A percentile compares a stretch with the other conserved stretches of the same genome.
phyloP scores from a whole-genome alignment of 2,797 vertebrate species.

The Cottoperca gobio region DNA sequence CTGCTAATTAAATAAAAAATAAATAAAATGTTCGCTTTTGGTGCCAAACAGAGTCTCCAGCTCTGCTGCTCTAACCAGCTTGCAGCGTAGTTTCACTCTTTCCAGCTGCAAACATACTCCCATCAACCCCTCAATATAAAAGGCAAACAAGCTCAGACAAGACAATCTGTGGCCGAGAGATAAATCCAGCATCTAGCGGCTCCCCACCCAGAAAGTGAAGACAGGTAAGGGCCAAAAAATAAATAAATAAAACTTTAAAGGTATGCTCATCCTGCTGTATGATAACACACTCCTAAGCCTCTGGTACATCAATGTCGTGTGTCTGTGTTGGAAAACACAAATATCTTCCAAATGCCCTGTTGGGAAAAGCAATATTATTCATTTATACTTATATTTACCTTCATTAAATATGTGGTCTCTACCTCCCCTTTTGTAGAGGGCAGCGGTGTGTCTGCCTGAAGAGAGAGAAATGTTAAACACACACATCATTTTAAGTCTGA shows the following conservation, averaged over 20 bases:
- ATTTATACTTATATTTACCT: background rate
- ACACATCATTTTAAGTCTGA: background rate
- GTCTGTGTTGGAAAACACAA: background rate
- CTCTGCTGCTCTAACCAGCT: too few relatives aligned
- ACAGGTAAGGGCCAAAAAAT: background rate
- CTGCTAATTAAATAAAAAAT: too few relatives aligned
- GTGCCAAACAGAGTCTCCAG: too few relatives aligned
- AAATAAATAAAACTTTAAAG: background rate
- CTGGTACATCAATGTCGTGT: background rate
- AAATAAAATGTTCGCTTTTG: too few relatives aligned
- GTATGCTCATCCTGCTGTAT: background rate
- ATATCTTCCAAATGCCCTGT: background rate
- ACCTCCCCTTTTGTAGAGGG: accelerated
- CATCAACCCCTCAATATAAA: background rate
- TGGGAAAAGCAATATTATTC: background rate
- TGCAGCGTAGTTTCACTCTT: background rate
- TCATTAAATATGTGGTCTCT: accelerated
- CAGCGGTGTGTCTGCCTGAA: background rate
- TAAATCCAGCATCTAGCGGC: background rate
- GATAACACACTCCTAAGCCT: background rate
- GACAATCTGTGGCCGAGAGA: background rate
- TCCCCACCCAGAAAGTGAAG: background rate
- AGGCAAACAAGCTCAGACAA: conserved; percentile 1
- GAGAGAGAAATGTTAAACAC: background rate
- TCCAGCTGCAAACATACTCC: background rate